Evolutionary conservation across 2,888 invertebrate genomes (phyloP).

Genomic region (Adela reaumurella): DNA sequence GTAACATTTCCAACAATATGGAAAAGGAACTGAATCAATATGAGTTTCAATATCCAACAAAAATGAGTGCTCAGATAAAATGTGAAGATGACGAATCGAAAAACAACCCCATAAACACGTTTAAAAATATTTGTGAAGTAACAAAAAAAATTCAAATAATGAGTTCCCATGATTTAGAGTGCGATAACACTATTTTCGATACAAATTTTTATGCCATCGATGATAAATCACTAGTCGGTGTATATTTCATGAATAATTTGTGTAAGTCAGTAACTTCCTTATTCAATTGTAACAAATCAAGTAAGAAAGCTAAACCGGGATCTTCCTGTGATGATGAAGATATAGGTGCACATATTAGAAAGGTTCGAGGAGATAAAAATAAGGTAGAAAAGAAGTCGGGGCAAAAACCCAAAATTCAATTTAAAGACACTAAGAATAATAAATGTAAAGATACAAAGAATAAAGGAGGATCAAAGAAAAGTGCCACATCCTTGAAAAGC

Average conservation of each 20-base stretch:
- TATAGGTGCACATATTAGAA: no score
- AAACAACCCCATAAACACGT: neutral
- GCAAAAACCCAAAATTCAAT: neutral
- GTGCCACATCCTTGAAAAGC: neutral
- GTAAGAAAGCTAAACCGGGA: neutral
- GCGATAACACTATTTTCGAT: no score
- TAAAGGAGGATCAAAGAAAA: neutral
- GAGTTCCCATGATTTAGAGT: neutral
- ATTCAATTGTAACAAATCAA: no score
- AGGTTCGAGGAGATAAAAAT: no score
- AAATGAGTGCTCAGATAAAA: no score
- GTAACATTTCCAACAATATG: no score
- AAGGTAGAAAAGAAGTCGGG: neutral
- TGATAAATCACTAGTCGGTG: neutral
- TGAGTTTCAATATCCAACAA: no score
- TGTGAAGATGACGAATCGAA: no score
- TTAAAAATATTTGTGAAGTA: neutral
- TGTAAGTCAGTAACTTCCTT: neutral
- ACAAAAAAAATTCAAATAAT: neutral
- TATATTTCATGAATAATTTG: neutral
- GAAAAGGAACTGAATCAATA: no score
- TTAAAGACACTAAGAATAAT: neutral
- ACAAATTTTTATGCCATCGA: no score
- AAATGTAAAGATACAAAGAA: neutral
- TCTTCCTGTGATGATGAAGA: no score